Percentiles rank a stretch among this genome's conserved stretches.
Conservation (phyloP, 2,888 invertebrate genomes). For the Nomada lathburiana region DNA sequence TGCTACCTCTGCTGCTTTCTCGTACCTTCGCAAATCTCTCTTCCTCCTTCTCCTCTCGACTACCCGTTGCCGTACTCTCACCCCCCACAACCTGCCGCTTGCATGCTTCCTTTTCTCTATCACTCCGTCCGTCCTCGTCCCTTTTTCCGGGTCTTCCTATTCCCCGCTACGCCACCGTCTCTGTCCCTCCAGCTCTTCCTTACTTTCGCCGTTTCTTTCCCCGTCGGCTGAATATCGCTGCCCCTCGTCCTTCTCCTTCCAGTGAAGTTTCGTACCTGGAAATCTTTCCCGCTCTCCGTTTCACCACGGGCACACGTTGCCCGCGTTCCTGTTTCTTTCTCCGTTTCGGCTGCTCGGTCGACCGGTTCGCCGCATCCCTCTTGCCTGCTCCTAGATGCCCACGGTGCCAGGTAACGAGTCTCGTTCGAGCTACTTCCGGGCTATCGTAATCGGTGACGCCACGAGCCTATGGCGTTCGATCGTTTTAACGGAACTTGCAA, state of each 20-base stretch:
- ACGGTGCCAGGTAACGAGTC: slow-evolving; percentile 61
- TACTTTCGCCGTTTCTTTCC: slow-evolving; percentile 29
- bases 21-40: slow-evolving; percentile 71
- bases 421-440: slow-evolving; percentile 37
- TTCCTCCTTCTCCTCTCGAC: slow-evolving; percentile 37
- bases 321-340: slow-evolving; percentile 41
- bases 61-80: slow-evolving; percentile 5
- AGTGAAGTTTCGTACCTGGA: slow-evolving; percentile 2
- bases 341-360: slow-evolving; percentile 21
- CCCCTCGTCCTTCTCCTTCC: slow-evolving; percentile 19
- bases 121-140: slow-evolving; percentile 18
- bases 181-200: slow-evolving; percentile 15
- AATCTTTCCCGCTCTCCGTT: slow-evolving; percentile 18
- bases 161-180: neutral
- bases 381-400: slow-evolving; percentile 29
- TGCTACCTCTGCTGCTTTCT: slow-evolving; percentile 71
- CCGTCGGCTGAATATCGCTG: neutral
- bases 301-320: slow-evolving; percentile 26
- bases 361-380: slow-evolving; percentile 37
- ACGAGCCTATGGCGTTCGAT: slow-evolving; percentile 22
- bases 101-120: slow-evolving; percentile 29
- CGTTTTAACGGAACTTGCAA: too few relatives aligned
- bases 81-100: slow-evolving; percentile 21
- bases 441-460: slow-evolving; percentile 42
- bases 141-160: slow-evolving; percentile 22